Conservation (phyloP, 2,113 vertebrate genomes). For the Eleginops maclovinus region DNA sequence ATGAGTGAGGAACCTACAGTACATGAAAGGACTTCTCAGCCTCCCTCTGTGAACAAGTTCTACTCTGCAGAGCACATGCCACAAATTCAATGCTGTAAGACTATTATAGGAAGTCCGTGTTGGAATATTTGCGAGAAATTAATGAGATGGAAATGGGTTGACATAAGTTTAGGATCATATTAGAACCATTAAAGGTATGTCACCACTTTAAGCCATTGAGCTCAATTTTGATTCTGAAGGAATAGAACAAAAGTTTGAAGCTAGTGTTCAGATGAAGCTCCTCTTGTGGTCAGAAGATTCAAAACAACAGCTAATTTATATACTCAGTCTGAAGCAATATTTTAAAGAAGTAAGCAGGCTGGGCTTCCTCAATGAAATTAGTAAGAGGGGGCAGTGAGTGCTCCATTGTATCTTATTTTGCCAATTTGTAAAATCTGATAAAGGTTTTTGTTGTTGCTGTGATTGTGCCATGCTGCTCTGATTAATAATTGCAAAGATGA, state of each 20-base stretch:
- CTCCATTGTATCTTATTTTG: constrained; percentile 4
- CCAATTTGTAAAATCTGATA: background rate
- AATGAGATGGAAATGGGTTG: constrained; percentile 3
- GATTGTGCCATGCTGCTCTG: background rate
- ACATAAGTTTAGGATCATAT: constrained; percentile 29
- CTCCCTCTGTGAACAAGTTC: constrained; percentile 4
- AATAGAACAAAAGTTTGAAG: constrained; percentile 1
- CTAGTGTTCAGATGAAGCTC: background rate
- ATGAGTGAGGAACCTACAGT: constrained; percentile 30
- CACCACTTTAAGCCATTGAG: constrained; percentile 17
- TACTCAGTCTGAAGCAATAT: background rate
- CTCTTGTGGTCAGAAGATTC: constrained; percentile 13
- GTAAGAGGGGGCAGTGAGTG: background rate
- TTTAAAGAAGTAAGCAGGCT: background rate
- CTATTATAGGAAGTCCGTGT: background rate
- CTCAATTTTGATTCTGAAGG: constrained; percentile 38
- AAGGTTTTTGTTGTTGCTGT: background rate
- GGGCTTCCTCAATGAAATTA: background rate
- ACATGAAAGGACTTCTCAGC: constrained; percentile 44
- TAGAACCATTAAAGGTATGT: constrained; percentile 25
- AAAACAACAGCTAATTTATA: background rate
- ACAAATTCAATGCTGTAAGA: constrained; percentile 4
- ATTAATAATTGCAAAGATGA: background rate
- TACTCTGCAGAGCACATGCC: background rate
- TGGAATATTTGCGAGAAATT: constrained; percentile 7